Conservation (phyloP, 2,888 invertebrate genomes). For the Chorisops tibialis region DNA sequence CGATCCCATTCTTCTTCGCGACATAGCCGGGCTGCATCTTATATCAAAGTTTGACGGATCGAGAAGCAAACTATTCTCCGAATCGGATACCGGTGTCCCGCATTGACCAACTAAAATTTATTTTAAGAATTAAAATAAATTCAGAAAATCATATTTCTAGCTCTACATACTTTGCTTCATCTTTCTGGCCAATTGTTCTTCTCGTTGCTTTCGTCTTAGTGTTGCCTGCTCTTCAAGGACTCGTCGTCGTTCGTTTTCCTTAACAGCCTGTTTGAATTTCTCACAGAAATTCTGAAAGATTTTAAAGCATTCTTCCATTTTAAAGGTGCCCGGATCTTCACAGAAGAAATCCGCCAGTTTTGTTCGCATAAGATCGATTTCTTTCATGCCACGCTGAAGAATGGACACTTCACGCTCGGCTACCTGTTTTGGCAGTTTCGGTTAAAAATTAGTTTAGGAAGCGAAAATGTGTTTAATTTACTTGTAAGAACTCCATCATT, state of each 20-base stretch:
- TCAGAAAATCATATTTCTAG: background rate
- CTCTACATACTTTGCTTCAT: slow-evolving; percentile 58
- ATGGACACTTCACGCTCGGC: slow-evolving; percentile 76
- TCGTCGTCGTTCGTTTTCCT: slow-evolving; percentile 79
- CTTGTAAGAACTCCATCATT: slow-evolving; percentile 83
- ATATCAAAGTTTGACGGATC: slow-evolving; percentile 77
- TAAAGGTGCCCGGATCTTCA: slow-evolving; percentile 84
- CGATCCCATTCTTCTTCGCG: slow-evolving; percentile 65
- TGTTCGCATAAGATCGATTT: slow-evolving; percentile 74
- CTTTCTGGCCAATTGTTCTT: slow-evolving; percentile 65
- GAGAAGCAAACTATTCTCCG: slow-evolving; percentile 68
- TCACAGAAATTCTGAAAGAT: slow-evolving; percentile 85
- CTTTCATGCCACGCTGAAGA: slow-evolving; percentile 74
- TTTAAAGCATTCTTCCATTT: slow-evolving; percentile 90
- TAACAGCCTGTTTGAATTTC: slow-evolving; percentile 77
- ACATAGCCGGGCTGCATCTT: slow-evolving; percentile 66
- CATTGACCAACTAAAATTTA: slow-evolving; percentile 59
- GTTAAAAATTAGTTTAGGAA: no score
- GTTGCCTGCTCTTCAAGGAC: slow-evolving; percentile 85
- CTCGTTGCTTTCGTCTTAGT: slow-evolving; percentile 69
- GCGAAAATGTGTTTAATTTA: slow-evolving; percentile 19
- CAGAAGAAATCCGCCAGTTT: slow-evolving; percentile 91
- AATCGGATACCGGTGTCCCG: slow-evolving; percentile 69
- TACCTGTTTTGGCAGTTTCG: slow-evolving; percentile 33
- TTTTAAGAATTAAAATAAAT: slow-evolving; percentile 2